Conservation (phyloP, 1,140 invertebrate species). For the Lamellibrachia luymesi region DNA sequence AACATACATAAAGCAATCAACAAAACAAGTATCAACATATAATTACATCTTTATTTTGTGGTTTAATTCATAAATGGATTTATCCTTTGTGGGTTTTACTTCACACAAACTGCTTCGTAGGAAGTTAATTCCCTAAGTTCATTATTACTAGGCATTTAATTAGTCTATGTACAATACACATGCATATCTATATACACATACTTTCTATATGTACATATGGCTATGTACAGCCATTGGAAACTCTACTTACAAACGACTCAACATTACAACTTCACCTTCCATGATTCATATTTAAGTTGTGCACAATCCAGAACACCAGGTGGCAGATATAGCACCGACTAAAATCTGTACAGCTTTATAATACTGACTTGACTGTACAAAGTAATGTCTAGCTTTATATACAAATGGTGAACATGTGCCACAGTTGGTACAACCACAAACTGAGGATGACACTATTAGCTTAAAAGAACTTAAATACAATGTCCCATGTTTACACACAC, state of each 20-base stretch:
- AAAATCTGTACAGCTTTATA: background rate
- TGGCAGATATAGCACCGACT: background rate
- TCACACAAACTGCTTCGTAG: background rate
- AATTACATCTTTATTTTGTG: background rate
- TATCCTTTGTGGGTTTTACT: background rate
- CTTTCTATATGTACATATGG: background rate
- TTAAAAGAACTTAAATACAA: background rate
- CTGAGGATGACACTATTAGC: background rate
- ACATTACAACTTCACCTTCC: background rate
- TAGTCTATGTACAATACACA: background rate
- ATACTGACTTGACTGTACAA: background rate
- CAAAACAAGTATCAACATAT: background rate
- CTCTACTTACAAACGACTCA: background rate
- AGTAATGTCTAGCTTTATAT: background rate
- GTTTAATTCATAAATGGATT: background rate
- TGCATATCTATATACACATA: conserved; percentile 1
- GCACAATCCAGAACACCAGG: background rate
- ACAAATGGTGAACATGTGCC: background rate
- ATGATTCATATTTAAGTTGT: background rate
- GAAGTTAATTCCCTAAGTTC: background rate
- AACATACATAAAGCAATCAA: background rate
- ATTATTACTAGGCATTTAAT: background rate
- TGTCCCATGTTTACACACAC: background rate
- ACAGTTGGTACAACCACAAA: background rate
- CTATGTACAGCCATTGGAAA: background rate